Evolutionary conservation across 2,113 vertebrate genomes (phyloP).

Genomic region (Podilymbus podiceps): DNA sequence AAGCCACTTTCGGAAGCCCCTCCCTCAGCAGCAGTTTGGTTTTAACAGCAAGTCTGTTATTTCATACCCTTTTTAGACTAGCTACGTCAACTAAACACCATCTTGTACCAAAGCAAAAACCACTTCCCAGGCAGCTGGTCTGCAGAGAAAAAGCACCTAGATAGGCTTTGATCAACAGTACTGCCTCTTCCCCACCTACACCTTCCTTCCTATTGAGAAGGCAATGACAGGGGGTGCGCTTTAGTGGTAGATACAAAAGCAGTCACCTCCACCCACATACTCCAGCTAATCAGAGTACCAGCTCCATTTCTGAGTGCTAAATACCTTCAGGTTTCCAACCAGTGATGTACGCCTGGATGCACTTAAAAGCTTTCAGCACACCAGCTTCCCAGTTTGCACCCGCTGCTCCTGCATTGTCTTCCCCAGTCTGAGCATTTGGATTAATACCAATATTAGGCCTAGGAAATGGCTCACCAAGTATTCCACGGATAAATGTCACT

Average conservation of each 20-base stretch:
- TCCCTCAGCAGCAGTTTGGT: background rate
- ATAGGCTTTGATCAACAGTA: background rate
- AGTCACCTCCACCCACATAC: background rate
- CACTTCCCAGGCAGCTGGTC: background rate
- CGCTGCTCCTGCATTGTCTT: background rate
- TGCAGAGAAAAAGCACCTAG: background rate
- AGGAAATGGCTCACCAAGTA: background rate
- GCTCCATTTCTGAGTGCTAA: background rate
- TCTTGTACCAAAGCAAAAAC: background rate
- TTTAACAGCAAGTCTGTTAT: background rate
- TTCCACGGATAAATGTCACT: background rate
- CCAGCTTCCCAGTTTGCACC: background rate
- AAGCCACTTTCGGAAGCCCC: background rate
- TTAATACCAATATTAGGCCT: background rate
- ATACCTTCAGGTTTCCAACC: background rate
- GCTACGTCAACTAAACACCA: background rate
- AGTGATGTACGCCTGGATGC: background rate
- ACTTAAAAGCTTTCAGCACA: background rate
- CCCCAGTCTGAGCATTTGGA: background rate
- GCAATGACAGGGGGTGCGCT: background rate
- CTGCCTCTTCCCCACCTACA: background rate
- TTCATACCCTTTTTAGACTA: background rate
- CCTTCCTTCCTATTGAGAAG: background rate
- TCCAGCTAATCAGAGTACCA: background rate
- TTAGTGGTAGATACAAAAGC: background rate